These are phyloP conservation scores for Grapholita molesta DNA, from an alignment of 1,140 invertebrate genomes.

Conservation along the genomic window DNA sequence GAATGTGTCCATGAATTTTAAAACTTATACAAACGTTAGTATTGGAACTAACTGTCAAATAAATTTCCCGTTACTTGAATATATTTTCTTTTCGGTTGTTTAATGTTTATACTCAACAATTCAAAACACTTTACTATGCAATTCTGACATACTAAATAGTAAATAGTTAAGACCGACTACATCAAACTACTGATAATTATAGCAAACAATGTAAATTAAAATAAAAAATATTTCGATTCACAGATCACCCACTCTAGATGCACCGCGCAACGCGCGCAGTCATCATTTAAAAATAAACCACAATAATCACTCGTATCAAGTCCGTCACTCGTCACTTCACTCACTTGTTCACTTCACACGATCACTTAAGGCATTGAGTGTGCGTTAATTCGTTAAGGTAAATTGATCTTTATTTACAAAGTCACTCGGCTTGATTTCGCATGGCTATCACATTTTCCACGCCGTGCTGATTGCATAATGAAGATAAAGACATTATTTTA, in stretches of 20 bases:
- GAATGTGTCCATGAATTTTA: not conserved
- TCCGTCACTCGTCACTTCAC: not conserved
- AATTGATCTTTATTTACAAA: constrained; percentile 48
- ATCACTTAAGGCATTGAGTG: constrained; percentile 41
- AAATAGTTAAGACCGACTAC: too few relatives aligned
- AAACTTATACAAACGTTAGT: too few relatives aligned
- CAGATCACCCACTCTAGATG: not conserved
- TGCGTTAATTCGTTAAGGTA: constrained; percentile 38
- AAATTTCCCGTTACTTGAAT: too few relatives aligned
- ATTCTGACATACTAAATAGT: too few relatives aligned
- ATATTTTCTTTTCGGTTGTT: too few relatives aligned
- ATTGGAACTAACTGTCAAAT: too few relatives aligned
- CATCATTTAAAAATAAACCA: not conserved
- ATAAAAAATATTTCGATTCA: not conserved
- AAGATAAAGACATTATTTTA: not conserved
- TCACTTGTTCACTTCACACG: not conserved
- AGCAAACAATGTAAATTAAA: too few relatives aligned
- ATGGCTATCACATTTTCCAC: not conserved
- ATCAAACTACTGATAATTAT: too few relatives aligned
- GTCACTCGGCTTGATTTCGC: constrained; percentile 21
- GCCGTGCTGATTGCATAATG: not conserved
- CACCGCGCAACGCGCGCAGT: not conserved
- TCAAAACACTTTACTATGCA: too few relatives aligned
- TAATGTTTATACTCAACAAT: too few relatives aligned
- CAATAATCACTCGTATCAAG: not conserved